These are phyloP conservation scores for Meganola albula DNA, from an alignment of 2,888 invertebrate species.

Conservation along the genomic window DNA sequence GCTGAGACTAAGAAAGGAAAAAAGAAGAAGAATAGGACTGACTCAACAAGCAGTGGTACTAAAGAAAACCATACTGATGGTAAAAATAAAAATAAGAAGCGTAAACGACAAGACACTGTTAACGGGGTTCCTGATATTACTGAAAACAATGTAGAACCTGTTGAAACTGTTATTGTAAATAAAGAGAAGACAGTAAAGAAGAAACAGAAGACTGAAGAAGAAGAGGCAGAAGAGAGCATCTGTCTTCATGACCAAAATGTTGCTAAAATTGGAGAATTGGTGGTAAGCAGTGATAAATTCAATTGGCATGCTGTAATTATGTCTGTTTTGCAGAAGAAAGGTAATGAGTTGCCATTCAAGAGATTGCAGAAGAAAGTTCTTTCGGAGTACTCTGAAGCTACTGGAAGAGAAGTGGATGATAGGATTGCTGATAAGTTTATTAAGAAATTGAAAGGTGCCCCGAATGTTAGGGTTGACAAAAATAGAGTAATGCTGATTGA, in stretches of 20 bases:
- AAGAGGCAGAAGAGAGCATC: constrained; percentile 50
- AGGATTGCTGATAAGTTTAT: constrained; percentile 83
- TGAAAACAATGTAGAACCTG: constrained; percentile 22
- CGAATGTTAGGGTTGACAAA: constrained; percentile 79
- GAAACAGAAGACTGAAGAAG: constrained; percentile 54
- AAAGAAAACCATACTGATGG: constrained; percentile 40
- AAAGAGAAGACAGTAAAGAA: constrained; percentile 50
- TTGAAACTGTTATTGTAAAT: constrained; percentile 28
- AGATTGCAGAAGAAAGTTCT: constrained; percentile 87
- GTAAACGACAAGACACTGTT: constrained; percentile 62
- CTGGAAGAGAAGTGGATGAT: constrained; percentile 73
- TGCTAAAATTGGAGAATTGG: constrained; percentile 55
- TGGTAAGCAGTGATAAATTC: constrained; percentile 53
- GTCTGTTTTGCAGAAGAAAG: constrained; percentile 69
- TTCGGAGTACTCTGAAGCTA: constrained; percentile 77
- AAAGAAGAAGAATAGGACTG: constrained; percentile 61
- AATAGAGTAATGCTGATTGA: constrained; percentile 74
- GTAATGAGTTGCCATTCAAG: constrained; percentile 82
- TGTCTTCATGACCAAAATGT: constrained; percentile 69
- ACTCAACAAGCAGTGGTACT: constrained; percentile 37
- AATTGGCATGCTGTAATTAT: constrained; percentile 72
- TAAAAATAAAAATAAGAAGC: constrained; percentile 56
- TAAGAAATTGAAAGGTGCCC: constrained; percentile 82
- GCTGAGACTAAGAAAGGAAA: constrained; percentile 55
- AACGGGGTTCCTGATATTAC: constrained; percentile 26